Evolutionary conservation across 2,797 vertebrate species (phyloP).

Genomic region (Geranospiza caerulescens): DNA sequence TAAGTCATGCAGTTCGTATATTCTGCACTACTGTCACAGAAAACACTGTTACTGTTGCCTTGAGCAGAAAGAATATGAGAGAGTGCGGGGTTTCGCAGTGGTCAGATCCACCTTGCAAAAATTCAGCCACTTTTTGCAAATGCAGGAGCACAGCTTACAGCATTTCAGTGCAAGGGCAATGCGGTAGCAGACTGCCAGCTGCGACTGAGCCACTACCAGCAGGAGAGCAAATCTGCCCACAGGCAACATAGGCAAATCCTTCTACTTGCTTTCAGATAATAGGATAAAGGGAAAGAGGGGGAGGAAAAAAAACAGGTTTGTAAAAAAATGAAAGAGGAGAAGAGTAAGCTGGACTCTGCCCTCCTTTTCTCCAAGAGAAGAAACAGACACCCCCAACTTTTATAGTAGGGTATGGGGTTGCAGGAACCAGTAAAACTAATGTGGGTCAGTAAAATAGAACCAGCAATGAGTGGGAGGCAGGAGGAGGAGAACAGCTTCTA

Average conservation of each 20-base stretch:
- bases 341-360: not conserved
- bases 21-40: not conserved
- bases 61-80: not conserved
- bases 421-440: not conserved
- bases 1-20: not conserved
- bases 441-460: not conserved
- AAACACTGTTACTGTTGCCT: not conserved
- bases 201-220: not conserved
- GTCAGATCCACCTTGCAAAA: not conserved
- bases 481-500: not conserved
- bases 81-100: fast-evolving
- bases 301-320: not conserved
- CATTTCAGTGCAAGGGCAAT: not conserved
- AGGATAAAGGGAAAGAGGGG: not conserved
- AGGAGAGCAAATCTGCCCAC: not conserved
- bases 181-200: not conserved
- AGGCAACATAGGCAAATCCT: not conserved
- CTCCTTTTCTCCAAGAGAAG: not conserved
- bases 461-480: not conserved
- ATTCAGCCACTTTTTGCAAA: not conserved
- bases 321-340: not conserved
- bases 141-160: not conserved
- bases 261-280: not conserved
- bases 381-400: not conserved
- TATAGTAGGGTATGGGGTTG: not conserved